Evolutionary conservation across 1,140 invertebrate genomes (phyloP).

Genomic region (Rhopalosiphum maidis): DNA sequence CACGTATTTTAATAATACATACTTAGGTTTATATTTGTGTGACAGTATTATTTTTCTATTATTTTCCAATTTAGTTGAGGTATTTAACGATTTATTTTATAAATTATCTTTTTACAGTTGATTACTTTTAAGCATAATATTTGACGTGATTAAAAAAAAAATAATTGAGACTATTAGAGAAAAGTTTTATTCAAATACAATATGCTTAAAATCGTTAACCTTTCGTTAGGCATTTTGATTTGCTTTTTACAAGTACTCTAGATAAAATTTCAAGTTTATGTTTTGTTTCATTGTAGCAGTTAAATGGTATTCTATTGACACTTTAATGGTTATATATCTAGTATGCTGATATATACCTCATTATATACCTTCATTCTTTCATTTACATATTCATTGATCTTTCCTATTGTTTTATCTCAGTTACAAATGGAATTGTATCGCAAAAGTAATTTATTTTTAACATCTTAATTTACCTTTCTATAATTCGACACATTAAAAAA

Average conservation of each 20-base stretch:
- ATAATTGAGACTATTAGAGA: not conserved
- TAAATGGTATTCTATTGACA: not conserved
- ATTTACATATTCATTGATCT: not conserved
- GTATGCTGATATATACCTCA: not conserved
- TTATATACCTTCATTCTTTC: not conserved
- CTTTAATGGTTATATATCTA: not conserved
- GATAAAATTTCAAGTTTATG: not conserved
- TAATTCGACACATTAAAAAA: not conserved
- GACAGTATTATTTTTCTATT: not conserved
- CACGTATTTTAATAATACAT: not conserved
- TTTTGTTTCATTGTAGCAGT: not conserved
- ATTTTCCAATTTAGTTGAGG: not conserved
- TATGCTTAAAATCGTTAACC: not conserved
- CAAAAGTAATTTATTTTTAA: not conserved
- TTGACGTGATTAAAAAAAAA: not conserved
- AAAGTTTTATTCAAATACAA: not conserved
- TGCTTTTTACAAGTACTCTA: not conserved
- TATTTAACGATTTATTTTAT: not conserved
- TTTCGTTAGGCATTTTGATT: not conserved
- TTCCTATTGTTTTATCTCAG: not conserved
- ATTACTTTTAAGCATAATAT: not conserved
- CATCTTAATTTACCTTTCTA: not conserved
- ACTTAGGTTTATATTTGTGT: not conserved
- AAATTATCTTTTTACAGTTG: not conserved
- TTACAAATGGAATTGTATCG: not conserved